Evolutionary conservation across 2,797 vertebrate species (phyloP).

Genomic region (Diplodus sargus): DNA sequence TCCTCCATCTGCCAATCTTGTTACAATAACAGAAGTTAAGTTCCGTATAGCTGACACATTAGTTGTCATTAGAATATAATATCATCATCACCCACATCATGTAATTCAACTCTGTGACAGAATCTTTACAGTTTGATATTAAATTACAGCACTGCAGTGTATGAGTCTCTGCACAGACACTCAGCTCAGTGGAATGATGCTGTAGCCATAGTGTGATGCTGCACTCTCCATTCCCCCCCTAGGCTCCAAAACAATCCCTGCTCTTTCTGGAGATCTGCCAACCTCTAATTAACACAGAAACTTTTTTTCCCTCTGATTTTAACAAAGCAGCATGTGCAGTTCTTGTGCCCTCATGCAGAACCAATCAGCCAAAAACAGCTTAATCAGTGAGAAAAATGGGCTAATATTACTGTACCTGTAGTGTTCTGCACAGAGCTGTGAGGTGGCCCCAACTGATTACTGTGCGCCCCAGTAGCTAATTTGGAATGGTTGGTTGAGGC

Average conservation of each 20-base stretch:
- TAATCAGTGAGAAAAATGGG: conserved; percentile 51
- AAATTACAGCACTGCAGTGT: background rate
- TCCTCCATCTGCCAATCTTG: background rate
- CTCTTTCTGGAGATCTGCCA: conserved; percentile 50
- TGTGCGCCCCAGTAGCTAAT: conserved; percentile 12
- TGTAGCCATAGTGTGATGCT: background rate
- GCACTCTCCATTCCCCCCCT: background rate
- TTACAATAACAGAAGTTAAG: background rate
- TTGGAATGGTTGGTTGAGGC: conserved; percentile 38
- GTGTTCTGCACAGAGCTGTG: conserved; percentile 2
- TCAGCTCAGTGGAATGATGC: conserved; percentile 2
- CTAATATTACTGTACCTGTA: conserved; percentile 47
- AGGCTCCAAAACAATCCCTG: conserved; percentile 24
- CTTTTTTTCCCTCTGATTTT: conserved; percentile 15
- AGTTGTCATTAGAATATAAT: background rate
- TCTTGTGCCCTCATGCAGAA: conserved; percentile 53
- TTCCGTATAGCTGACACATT: background rate
- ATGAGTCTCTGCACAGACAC: background rate
- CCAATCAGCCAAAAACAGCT: conserved; percentile 52
- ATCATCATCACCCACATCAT: background rate
- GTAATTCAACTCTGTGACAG: background rate
- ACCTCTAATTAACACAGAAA: conserved; percentile 49
- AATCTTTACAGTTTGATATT: background rate
- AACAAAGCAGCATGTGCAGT: conserved; percentile 34
- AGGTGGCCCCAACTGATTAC: conserved; percentile 42